phyloP scores from a whole-genome alignment of 2,797 vertebrate genomes.

The Hydrocynus forskahlii region DNA sequence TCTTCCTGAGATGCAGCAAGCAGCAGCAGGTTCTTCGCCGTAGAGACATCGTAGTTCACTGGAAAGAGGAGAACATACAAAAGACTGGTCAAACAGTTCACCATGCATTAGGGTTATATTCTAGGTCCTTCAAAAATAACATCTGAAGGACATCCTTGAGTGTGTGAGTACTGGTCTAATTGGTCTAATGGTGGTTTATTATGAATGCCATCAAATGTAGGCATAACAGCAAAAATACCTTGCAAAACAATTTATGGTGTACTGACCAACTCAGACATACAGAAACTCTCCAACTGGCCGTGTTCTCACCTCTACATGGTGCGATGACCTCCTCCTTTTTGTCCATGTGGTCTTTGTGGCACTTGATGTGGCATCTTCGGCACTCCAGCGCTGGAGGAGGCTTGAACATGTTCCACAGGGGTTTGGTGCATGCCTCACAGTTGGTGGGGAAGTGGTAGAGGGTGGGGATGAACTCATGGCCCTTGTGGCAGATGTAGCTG shows the following conservation, averaged over 20 bases:
- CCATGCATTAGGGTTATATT: background rate
- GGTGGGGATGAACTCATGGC: constrained; percentile 89
- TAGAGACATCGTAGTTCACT: constrained; percentile 98
- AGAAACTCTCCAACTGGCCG: background rate
- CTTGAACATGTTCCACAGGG: constrained; percentile 90
- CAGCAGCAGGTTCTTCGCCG: constrained; percentile 96
- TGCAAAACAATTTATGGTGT: background rate
- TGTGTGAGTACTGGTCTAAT: too few species aligned
- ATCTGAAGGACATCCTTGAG: background rate
- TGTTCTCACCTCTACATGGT: constrained; percentile 82
- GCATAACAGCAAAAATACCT: too few species aligned
- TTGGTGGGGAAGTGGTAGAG: constrained; percentile 90
- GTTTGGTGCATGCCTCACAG: constrained; percentile 90
- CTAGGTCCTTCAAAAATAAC: background rate
- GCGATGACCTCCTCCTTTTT: constrained; percentile 88
- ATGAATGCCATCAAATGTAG: too few species aligned
- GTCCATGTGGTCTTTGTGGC: constrained; percentile 91
- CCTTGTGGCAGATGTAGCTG: constrained; percentile 90
- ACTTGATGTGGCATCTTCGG: constrained; percentile 89
- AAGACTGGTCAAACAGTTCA: background rate
- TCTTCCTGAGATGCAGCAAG: constrained; percentile 94
- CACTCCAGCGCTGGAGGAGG: constrained; percentile 88
- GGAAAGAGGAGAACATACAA: constrained; percentile 27
- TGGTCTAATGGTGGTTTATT: too few species aligned
- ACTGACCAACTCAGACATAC: too few species aligned